A percentile compares a stretch with the other conserved stretches of the same genome.
Conservation (phyloP, 2,888 invertebrate genomes). For the Asteroscopus sphinx region DNA sequence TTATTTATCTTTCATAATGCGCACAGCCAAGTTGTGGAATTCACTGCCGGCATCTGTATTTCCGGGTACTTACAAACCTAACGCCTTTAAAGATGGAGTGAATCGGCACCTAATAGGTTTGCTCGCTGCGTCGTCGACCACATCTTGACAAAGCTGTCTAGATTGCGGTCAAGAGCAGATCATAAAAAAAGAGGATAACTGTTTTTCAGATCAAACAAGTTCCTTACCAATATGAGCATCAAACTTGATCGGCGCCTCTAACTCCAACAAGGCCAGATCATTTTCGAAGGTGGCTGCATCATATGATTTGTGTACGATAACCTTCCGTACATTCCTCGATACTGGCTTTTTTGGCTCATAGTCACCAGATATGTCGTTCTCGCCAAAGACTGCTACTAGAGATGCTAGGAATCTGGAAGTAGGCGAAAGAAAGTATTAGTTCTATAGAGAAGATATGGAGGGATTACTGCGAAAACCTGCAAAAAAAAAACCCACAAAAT, state of each 20-base stretch:
- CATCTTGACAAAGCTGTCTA: no score
- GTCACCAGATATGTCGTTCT: conserved; percentile 96
- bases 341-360: conserved; percentile 94
- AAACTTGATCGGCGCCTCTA: conserved; percentile 95
- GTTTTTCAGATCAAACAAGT: background rate
- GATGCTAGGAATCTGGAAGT: conserved; percentile 94
- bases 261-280: conserved; percentile 95
- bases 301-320: conserved; percentile 96
- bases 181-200: no score
- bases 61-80: no score
- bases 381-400: conserved; percentile 96
- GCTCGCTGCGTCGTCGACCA: no score
- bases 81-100: no score
- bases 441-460: background rate
- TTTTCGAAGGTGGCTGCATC: conserved; percentile 97
- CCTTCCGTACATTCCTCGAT: conserved; percentile 95
- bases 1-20: no score
- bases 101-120: no score
- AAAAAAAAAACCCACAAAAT: no score
- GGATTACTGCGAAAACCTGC: no score
- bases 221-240: conserved; percentile 94
- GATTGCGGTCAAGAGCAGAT: no score
- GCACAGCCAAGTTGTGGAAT: no score
- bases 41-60: no score
- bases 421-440: background rate